These are phyloP conservation scores for Simalia tracyae DNA, from an alignment of 2,797 vertebrate genomes.

Conservation along the genomic window DNA sequence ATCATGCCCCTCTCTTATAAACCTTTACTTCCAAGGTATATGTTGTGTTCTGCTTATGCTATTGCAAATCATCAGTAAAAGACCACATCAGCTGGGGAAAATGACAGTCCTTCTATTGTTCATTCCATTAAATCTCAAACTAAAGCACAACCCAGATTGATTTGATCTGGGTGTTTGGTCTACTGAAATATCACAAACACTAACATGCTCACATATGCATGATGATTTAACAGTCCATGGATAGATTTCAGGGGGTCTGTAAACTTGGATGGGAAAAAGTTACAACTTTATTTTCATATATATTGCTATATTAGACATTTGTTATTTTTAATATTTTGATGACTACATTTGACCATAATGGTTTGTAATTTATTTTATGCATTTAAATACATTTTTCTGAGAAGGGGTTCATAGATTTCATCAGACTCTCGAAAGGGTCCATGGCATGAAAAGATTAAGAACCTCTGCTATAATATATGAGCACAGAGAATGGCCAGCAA, in stretches of 20 bases:
- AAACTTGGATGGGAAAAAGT: not conserved
- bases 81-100: not conserved
- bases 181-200: not conserved
- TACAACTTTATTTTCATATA: not conserved
- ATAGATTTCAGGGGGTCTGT: not conserved
- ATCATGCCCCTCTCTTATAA: not conserved
- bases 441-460: not conserved
- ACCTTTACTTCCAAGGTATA: not conserved
- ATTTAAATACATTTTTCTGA: not conserved
- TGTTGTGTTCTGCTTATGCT: not conserved
- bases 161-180: too few species aligned
- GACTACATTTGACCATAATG: not conserved
- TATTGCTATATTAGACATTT: not conserved
- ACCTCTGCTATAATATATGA: not conserved
- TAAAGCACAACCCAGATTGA: too few species aligned
- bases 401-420: not conserved
- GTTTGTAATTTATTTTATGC: not conserved
- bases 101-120: too few species aligned
- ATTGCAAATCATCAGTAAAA: not conserved
- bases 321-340: not conserved
- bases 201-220: not conserved
- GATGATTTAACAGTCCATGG: not conserved
- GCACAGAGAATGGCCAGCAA: not conserved
- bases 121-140: too few species aligned
- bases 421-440: not conserved